Base-by-base conservation (phyloP, 2,888 invertebrate species). In the Pseudolycoriella hygida region DNA sequence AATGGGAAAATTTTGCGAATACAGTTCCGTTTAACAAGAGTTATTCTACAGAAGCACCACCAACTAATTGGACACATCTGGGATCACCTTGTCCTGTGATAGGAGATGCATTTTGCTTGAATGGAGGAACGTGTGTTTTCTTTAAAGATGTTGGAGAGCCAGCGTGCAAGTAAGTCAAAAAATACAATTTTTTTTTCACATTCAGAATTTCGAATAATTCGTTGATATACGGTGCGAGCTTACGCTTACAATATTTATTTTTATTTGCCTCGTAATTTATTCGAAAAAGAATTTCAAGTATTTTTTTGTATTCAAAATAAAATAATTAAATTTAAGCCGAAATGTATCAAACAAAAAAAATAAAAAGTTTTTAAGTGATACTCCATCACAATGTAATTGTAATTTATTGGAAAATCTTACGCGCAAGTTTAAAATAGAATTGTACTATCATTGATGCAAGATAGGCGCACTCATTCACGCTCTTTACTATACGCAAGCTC, bases 91-190 rank as follows among this genome's bases (percentile, higher is more conserved):
- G 74, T 67, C 69, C 69, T 50, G 66, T 70, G 56, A 67, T 74
- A 61, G 77, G 76, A 54, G 73, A 77, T 53, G 76, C 75, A 54
- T 87, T 78, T 67, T 90, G 89, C 70, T 76, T 85, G 65, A 88
- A 89, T 64, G 85, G 84, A 58, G 89, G 87, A 62, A 82, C 80
- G 53, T 90, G 90, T 69, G 75, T 78, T 64, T 80, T 77, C 67
- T 80, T 83, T 67, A 74, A 77, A 64, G 74, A 77, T 57, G 77
- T 87, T 59, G 75, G 76, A 62, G 81, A 82, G 69, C 76, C 77
- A 62, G 82, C 80, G 64, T 89, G 89, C 80, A 80, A 78, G 88
- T 89, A 69, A 83, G 82, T 79, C 43, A 41, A 39, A 37, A 42
- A 20, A 30, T 40, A 41, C 30, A 50, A 46, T 48, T 34, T 14